phyloP scores from a whole-genome alignment of 2,113 vertebrate genomes.

The Monopterus albus region DNA sequence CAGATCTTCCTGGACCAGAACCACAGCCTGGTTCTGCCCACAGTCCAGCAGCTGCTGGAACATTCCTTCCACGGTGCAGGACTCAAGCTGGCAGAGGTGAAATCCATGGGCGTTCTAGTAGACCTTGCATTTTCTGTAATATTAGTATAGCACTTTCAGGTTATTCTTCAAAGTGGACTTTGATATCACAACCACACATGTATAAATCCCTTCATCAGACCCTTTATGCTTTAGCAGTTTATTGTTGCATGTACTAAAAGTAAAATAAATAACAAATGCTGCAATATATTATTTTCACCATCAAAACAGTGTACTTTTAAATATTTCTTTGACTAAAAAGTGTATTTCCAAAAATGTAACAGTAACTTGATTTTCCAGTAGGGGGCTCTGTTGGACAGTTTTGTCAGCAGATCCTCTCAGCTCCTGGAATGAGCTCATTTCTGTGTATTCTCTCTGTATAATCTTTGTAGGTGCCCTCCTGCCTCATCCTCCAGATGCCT shows the following conservation, averaged over 20 bases:
- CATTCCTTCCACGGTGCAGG: constrained; percentile 85
- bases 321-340: too few relatives aligned
- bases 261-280: too few relatives aligned
- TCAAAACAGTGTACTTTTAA: too few relatives aligned
- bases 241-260: too few relatives aligned
- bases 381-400: constrained; percentile 50
- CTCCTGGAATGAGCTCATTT: background rate
- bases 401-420: background rate
- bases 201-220: too few relatives aligned
- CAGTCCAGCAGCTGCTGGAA: constrained; percentile 91
- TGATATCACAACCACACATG: too few relatives aligned
- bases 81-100: constrained; percentile 89
- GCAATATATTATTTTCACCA: too few relatives aligned
- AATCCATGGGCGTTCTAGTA: background rate
- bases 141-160: too few relatives aligned
- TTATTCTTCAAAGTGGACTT: too few relatives aligned
- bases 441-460: background rate
- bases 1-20: constrained; percentile 93
- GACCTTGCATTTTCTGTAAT: background rate
- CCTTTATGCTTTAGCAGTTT: too few relatives aligned
- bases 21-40: constrained; percentile 86
- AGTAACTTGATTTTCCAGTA: constrained; percentile 52
- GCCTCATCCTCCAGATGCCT: constrained; percentile 93
- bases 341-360: too few relatives aligned
- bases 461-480: constrained; percentile 85